Evolutionary conservation across 2,888 invertebrate species (phyloP).

Genomic region (Melanchra persicariae): DNA sequence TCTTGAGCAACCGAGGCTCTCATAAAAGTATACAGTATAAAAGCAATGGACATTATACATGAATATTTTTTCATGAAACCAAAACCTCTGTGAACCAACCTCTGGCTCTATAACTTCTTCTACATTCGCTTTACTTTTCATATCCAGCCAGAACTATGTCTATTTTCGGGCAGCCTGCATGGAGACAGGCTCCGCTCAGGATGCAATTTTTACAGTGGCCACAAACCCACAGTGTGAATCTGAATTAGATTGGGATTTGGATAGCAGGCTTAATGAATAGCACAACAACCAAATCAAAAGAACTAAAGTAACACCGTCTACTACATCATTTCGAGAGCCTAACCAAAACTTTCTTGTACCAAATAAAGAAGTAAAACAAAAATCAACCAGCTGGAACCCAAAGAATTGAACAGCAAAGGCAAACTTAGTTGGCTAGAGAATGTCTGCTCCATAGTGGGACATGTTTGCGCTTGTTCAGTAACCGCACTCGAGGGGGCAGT

Average conservation of each 20-base stretch:
- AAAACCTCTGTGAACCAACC: no score
- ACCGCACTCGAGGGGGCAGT: conserved; percentile 58
- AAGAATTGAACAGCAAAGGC: conserved; percentile 40
- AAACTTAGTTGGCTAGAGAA: conserved; percentile 53
- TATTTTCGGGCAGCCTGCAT: background rate
- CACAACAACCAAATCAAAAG: background rate
- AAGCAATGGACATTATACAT: no score
- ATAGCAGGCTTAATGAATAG: background rate
- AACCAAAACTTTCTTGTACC: background rate
- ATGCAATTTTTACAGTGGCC: background rate
- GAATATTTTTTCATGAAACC: no score
- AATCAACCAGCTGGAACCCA: conserved; percentile 5
- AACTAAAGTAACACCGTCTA: background rate
- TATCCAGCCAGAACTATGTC: background rate
- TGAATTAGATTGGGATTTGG: background rate
- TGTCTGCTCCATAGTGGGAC: conserved; percentile 24
- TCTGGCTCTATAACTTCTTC: no score
- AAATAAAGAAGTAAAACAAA: conserved; percentile 8
- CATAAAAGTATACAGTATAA: no score
- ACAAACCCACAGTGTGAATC: background rate
- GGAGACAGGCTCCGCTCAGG: background rate
- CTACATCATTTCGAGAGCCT: background rate
- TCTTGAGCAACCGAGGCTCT: background rate
- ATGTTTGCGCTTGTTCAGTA: conserved; percentile 58
- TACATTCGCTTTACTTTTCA: background rate